A percentile compares a stretch with the other conserved stretches of the same genome.
Evolutionary conservation across 2,888 invertebrate genomes (phyloP).

Genomic region (Notocelia uddmanniana): DNA sequence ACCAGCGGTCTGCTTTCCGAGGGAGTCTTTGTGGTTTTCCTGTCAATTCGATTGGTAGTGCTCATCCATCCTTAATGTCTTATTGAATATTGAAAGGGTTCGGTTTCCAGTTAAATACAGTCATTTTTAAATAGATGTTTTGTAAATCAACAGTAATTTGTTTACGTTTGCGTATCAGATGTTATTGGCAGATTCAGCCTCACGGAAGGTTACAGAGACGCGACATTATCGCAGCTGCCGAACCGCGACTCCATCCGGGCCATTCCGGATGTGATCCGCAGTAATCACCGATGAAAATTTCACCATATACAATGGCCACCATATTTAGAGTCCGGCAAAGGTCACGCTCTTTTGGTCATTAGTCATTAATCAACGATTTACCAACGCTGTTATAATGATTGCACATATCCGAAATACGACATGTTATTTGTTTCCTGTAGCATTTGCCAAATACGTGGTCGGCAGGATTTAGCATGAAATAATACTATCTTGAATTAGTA

Average conservation of each 20-base stretch:
- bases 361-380: constrained; percentile 73
- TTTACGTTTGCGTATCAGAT: constrained; percentile 15
- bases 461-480: constrained; percentile 30
- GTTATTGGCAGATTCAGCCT: constrained; percentile 43
- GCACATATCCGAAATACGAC: constrained; percentile 66
- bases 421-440: constrained; percentile 57
- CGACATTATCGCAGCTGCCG: constrained; percentile 69
- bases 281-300: constrained; percentile 83
- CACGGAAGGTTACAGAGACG: constrained; percentile 61
- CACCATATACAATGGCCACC: constrained; percentile 75
- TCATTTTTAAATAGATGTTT: not conserved
- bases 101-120: constrained; percentile 2
- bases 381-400: constrained; percentile 64
- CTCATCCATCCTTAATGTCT: constrained; percentile 39
- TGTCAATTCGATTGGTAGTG: constrained; percentile 39
- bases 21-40: constrained; percentile 42
- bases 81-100: constrained; percentile 26
- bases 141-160: not conserved
- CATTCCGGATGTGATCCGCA: constrained; percentile 77
- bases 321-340: constrained; percentile 63
- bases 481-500: constrained; percentile 19
- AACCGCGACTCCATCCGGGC: constrained; percentile 81
- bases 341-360: constrained; percentile 78
- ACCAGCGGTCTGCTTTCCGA: constrained; percentile 55
- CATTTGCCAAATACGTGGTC: constrained; percentile 45